Conservation (phyloP, 2,113 vertebrate species). For the Calyptommatus sinebrachiatus region DNA sequence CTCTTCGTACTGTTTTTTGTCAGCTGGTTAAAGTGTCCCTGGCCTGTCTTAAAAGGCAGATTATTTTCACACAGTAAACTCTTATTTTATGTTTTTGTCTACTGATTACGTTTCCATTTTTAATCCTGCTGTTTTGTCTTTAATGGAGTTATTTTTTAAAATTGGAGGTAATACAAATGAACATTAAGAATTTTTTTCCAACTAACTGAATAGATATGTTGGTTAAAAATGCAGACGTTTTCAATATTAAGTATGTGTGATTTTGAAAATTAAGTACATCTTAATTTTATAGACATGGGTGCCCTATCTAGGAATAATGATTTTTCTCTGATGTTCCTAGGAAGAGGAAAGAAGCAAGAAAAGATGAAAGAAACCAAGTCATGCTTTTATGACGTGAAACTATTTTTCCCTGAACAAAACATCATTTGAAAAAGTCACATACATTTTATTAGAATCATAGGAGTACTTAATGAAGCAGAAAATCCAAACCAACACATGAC, state of each 20-base stretch:
- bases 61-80: background rate
- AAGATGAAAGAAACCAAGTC: background rate
- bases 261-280: background rate
- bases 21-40: background rate
- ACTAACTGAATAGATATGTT: background rate
- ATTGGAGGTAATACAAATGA: background rate
- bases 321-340: background rate
- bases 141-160: background rate
- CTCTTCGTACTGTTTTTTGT: background rate
- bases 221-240: conserved; percentile 1
- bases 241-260: background rate
- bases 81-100: conserved; percentile 3
- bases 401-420: background rate
- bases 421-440: background rate
- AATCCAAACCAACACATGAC: background rate
- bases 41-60: background rate
- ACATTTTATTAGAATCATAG: conserved; percentile 1
- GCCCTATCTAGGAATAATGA: background rate
- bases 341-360: background rate
- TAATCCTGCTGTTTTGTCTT: conserved; percentile 1
- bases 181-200: background rate
- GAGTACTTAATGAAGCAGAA: background rate
- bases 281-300: background rate
- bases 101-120: conserved; percentile 3
- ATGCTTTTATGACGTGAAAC: background rate